Conservation (phyloP, 1,140 invertebrate genomes). For the Oryctes rhinoceros region DNA sequence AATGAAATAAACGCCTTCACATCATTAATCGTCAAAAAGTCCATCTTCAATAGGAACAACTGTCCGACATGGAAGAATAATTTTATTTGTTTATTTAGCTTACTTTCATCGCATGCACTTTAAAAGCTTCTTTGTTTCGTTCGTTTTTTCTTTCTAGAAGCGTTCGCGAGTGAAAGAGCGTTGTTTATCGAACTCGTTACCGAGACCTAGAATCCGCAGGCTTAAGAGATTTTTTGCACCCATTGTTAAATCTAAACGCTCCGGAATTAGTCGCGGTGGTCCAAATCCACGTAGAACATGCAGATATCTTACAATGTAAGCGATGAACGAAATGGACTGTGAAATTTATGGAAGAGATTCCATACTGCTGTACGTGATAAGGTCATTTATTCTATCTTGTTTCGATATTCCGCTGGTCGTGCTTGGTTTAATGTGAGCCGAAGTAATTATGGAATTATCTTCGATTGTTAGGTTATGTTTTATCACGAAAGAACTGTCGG, state of each 20-base stretch:
- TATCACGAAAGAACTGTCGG: background rate
- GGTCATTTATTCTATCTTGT: background rate
- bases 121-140: background rate
- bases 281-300: background rate
- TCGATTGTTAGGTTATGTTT: background rate
- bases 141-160: background rate
- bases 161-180: conserved; percentile 10
- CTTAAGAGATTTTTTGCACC: background rate
- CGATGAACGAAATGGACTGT: background rate
- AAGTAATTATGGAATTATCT: background rate
- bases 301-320: background rate
- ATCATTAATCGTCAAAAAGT: too few species aligned
- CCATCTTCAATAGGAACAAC: background rate
- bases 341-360: background rate
- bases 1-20: too few species aligned
- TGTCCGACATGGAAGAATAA: conserved; percentile 3
- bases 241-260: background rate
- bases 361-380: background rate
- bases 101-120: conserved; percentile 7
- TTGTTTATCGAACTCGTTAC: background rate
- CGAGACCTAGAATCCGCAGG: background rate
- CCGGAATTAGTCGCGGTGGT: conserved; percentile 1
- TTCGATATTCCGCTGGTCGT: background rate
- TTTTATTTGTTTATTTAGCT: background rate
- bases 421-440: background rate